A percentile compares a stretch with the other conserved stretches of the same genome.
phyloP scores from a whole-genome alignment of 2,888 invertebrate genomes.

The Drosophila kambysellisi region DNA sequence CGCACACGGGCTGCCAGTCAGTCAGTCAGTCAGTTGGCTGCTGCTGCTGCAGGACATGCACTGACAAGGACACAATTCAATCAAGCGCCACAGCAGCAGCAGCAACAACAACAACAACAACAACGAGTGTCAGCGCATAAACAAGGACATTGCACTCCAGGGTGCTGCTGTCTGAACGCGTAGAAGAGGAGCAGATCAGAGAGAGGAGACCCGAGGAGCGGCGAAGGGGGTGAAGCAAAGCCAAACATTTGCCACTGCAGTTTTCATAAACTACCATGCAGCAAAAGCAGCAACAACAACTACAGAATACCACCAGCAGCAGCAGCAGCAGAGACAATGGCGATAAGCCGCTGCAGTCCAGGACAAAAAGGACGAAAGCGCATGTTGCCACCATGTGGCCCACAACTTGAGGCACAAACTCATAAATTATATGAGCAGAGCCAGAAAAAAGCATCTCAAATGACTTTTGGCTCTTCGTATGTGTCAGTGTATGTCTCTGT shows the following conservation, averaged over 20 bases:
- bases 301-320: no score
- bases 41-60: slow-evolving; percentile 56
- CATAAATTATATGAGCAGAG: slow-evolving; percentile 70
- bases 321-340: slow-evolving; percentile 58
- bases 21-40: slow-evolving; percentile 1
- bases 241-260: slow-evolving; percentile 73
- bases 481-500: neutral
- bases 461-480: slow-evolving; percentile 68
- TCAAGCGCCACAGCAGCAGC: slow-evolving; percentile 63
- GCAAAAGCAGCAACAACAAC: slow-evolving; percentile 30
- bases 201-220: neutral
- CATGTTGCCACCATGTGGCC: slow-evolving; percentile 50
- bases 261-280: slow-evolving; percentile 75
- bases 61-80: slow-evolving; percentile 80
- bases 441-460: slow-evolving; percentile 52
- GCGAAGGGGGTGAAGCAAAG: slow-evolving; percentile 32
- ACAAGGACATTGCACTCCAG: slow-evolving; percentile 81
- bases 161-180: slow-evolving; percentile 43
- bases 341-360: slow-evolving; percentile 71
- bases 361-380: slow-evolving; percentile 15
- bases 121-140: slow-evolving; percentile 69
- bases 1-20: slow-evolving; percentile 37
- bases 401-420: slow-evolving; percentile 78
- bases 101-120: slow-evolving; percentile 32
- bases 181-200: slow-evolving; percentile 5